These are phyloP conservation scores for Odontothrips loti DNA, from an alignment of 2,888 invertebrate genomes.

Conservation along the genomic window DNA sequence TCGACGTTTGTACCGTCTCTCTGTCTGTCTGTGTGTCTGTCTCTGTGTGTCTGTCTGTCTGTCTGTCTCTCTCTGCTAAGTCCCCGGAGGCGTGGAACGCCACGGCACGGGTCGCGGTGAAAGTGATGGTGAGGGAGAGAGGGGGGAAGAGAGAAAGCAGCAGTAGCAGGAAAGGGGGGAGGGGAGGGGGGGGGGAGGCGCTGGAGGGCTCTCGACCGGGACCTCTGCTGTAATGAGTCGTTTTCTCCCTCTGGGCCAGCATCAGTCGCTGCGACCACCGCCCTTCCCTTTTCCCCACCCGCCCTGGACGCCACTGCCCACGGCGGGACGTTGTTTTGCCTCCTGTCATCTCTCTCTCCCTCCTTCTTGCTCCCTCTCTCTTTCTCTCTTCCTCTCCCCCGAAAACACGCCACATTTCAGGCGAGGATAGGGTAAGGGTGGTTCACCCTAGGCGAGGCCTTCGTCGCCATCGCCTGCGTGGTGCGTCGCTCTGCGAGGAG, in stretches of 20 bases:
- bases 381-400: background rate
- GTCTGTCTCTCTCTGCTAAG: no score
- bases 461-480: no score
- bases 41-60: no score
- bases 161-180: background rate
- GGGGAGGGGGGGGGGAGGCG: background rate
- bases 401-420: slow-evolving; percentile 3
- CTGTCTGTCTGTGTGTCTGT: no score
- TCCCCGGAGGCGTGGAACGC: no score
- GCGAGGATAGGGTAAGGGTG: background rate
- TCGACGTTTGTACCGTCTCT: no score
- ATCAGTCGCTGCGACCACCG: background rate
- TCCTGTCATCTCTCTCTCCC: background rate
- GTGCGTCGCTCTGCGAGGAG: background rate
- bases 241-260: slow-evolving; percentile 16
- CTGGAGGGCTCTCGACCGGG: background rate
- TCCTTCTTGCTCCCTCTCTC: background rate
- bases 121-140: no score
- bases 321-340: background rate
- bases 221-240: slow-evolving; percentile 20
- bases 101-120: no score
- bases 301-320: background rate
- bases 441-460: no score
- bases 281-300: background rate
- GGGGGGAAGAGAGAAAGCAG: background rate